These are phyloP conservation scores for Spialia ferax DNA, from an alignment of 2,888 invertebrate species.

Conservation along the genomic window DNA sequence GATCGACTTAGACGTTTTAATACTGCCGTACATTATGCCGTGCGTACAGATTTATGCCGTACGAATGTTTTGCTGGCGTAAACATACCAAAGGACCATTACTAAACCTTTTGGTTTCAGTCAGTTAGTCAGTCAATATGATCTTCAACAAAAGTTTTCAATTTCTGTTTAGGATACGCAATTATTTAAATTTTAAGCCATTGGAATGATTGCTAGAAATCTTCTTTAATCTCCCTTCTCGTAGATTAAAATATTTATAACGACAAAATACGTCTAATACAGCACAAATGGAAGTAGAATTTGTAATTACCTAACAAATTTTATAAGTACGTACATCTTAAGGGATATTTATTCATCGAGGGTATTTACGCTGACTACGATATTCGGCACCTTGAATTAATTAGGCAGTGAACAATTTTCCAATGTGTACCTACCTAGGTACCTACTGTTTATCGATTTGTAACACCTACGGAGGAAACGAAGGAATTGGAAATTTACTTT, in stretches of 20 bases:
- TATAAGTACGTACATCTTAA: background rate
- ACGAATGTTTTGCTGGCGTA: too few species aligned
- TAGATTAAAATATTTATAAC: conserved; percentile 19
- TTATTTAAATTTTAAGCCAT: background rate
- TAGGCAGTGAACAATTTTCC: conserved; percentile 5
- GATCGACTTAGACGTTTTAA: too few species aligned
- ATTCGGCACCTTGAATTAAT: conserved; percentile 29
- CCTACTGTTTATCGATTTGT: background rate
- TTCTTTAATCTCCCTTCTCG: background rate
- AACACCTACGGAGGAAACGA: background rate
- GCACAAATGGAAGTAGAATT: conserved; percentile 11
- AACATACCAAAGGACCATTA: too few species aligned
- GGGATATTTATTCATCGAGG: conserved; percentile 52
- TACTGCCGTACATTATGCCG: too few species aligned
- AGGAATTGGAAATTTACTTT: background rate
- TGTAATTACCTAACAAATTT: conserved; percentile 28
- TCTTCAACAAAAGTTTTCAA: too few species aligned
- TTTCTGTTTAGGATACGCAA: background rate
- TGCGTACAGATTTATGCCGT: too few species aligned
- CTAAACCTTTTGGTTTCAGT: too few species aligned
- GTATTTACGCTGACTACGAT: conserved; percentile 15
- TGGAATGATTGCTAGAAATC: background rate
- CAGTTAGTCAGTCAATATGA: too few species aligned
- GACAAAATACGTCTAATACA: background rate
- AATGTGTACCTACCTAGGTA: background rate